Percentiles rank a stretch among this genome's conserved stretches.
These are phyloP conservation scores for Ornithoptera priamus DNA, from an alignment of 2,888 invertebrate species.

Conservation along the genomic window DNA sequence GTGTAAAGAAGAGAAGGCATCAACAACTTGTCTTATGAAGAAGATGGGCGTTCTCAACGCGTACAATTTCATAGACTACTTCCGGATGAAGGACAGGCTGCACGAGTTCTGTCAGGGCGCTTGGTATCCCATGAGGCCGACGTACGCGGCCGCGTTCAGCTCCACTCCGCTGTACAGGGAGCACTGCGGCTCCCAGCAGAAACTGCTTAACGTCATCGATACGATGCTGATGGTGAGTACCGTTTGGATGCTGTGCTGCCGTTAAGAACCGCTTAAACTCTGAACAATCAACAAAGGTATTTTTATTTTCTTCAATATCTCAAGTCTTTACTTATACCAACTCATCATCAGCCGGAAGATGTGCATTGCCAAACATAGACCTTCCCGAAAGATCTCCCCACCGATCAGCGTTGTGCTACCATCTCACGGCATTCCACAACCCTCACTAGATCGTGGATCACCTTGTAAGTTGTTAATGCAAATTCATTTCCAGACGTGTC, in stretches of 20 bases:
- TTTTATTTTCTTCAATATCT: too few relatives aligned
- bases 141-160: constrained; percentile 49
- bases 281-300: too few relatives aligned
- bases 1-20: constrained; percentile 56
- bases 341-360: too few relatives aligned
- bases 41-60: constrained; percentile 65
- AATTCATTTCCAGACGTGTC: constrained; percentile 57
- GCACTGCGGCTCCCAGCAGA: constrained; percentile 61
- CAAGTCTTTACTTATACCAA: too few relatives aligned
- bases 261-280: too few relatives aligned
- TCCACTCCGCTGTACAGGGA: constrained; percentile 53
- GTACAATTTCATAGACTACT: constrained; percentile 67
- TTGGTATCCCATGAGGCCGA: constrained; percentile 43
- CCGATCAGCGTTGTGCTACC: too few relatives aligned
- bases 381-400: too few relatives aligned
- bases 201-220: constrained; percentile 64
- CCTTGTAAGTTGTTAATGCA: too few relatives aligned
- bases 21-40: constrained; percentile 55
- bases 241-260: too few relatives aligned
- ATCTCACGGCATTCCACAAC: too few relatives aligned
- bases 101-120: constrained; percentile 43
- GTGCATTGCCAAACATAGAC: too few relatives aligned
- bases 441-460: too few relatives aligned
- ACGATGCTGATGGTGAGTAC: constrained; percentile 62
- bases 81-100: constrained; percentile 62